Conservation (phyloP, 2,113 vertebrate species). For the Malurus melanocephalus region DNA sequence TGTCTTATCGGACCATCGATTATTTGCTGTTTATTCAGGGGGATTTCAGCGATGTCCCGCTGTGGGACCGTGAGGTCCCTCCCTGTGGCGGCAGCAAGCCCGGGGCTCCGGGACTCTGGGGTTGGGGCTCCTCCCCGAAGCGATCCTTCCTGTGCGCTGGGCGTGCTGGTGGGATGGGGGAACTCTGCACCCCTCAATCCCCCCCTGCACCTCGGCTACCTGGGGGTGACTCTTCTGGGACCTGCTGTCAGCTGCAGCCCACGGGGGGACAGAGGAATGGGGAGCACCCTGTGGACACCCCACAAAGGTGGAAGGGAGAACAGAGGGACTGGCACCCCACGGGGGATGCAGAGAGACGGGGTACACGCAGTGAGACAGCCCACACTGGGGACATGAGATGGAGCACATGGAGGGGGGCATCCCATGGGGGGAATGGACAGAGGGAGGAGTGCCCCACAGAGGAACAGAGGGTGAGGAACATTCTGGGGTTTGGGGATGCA, state of each 20-base stretch:
- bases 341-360: background rate
- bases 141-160: background rate
- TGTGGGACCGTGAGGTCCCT: background rate
- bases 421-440: background rate
- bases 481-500: background rate
- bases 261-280: background rate
- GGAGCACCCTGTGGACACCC: background rate
- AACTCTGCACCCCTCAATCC: fast-evolving
- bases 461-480: background rate
- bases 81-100: background rate
- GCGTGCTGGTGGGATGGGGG: fast-evolving
- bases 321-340: background rate
- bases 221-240: background rate
- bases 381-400: background rate
- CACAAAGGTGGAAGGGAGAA: no score
- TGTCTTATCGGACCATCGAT: background rate
- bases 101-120: background rate
- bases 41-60: background rate
- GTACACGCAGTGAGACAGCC: background rate
- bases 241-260: background rate
- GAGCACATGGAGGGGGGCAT: background rate
- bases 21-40: background rate
- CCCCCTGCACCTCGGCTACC: background rate
- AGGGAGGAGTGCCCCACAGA: background rate
- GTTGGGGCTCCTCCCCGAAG: background rate